Percentiles rank a stretch among this genome's conserved stretches.
Evolutionary conservation across 2,113 vertebrate genomes (phyloP).

Genomic region (Microtus richardsoni): DNA sequence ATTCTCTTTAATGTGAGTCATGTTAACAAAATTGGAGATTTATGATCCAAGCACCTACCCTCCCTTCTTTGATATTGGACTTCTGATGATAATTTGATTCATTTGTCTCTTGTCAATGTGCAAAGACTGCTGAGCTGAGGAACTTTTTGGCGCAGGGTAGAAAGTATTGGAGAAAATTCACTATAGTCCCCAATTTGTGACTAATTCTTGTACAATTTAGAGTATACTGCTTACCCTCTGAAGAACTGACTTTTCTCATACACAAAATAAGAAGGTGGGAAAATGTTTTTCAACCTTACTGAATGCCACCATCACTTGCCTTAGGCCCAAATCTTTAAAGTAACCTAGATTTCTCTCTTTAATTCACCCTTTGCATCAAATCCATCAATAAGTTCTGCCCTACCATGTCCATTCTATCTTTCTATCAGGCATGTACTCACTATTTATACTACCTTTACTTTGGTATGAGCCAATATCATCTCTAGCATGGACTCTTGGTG

Average conservation of each 20-base stretch:
- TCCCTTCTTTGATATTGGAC: constrained; percentile 63
- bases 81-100: constrained; percentile 72
- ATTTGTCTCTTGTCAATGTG: constrained; percentile 65
- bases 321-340: background rate
- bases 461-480: background rate
- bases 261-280: background rate
- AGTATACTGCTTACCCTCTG: background rate
- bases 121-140: constrained; percentile 49
- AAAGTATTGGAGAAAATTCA: constrained; percentile 47
- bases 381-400: background rate
- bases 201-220: constrained; percentile 27
- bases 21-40: constrained; percentile 74
- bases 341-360: background rate
- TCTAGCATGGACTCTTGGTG: background rate
- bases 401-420: background rate
- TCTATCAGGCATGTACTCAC: background rate
- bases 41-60: constrained; percentile 51
- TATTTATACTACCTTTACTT: background rate
- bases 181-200: background rate
- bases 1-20: constrained; percentile 68
- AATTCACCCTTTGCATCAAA: background rate
- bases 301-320: background rate
- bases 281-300: background rate
- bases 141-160: constrained; percentile 14
- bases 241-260: background rate